Evolutionary conservation across 1,140 invertebrate species (phyloP).

Genomic region (Macrobrachium nipponense): DNA sequence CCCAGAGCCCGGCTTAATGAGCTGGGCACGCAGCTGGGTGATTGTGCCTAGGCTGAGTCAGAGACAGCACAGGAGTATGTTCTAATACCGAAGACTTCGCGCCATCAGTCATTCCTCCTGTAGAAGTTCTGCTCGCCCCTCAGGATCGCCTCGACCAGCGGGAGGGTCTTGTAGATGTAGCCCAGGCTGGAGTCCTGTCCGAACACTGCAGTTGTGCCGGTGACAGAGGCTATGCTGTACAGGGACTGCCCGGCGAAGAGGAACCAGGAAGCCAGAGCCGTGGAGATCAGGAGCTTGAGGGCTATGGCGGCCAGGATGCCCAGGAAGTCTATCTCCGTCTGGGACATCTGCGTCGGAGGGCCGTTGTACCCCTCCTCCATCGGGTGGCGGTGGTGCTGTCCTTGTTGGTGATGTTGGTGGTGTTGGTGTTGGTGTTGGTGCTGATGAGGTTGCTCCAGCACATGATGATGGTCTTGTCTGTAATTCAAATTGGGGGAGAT

Average conservation of each 20-base stretch:
- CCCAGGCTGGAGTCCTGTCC: constrained; percentile 15
- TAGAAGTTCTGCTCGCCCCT: constrained; percentile 19
- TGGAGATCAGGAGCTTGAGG: constrained; percentile 30
- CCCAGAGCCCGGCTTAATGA: no score
- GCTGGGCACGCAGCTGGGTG: no score
- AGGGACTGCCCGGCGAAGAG: constrained; percentile 24
- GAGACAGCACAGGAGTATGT: no score
- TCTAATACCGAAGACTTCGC: no score
- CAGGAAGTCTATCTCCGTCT: background rate
- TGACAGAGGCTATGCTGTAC: constrained; percentile 12
- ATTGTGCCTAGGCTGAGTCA: no score
- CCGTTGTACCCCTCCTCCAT: background rate
- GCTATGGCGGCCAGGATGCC: constrained; percentile 35
- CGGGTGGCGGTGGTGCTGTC: no score
- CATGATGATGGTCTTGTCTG: no score
- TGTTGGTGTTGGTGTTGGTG: no score
- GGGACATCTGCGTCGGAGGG: background rate
- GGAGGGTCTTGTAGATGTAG: constrained; percentile 25
- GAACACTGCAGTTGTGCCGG: constrained; percentile 11
- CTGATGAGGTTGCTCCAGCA: no score
- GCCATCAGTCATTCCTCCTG: no score
- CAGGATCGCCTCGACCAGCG: constrained; percentile 24
- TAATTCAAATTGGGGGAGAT: no score
- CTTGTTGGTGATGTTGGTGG: no score
- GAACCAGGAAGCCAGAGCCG: constrained; percentile 35